Evolutionary conservation across 2,888 invertebrate species (phyloP), one percentile per base, ranked within the genome.

Genomic region (Troides aeacus): DNA sequence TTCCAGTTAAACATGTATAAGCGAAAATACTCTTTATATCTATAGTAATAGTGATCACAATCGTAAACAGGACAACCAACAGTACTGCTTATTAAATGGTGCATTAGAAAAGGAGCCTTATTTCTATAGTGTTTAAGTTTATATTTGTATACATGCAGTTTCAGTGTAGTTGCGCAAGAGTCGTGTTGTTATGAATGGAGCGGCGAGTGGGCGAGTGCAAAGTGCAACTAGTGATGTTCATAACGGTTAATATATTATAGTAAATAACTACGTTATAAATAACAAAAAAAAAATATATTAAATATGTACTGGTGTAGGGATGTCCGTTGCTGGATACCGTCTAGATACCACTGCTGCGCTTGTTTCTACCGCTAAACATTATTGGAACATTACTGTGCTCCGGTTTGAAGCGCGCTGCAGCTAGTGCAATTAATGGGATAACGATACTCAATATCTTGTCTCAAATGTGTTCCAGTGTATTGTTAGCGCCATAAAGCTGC

Each of bases 201-300:
- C 59, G 17, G 24, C 59, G 53, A 70, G 66, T 66, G 69, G 60
- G 69, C 60, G 23, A 63, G 68, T 63, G 60, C 70, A 66, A 70
- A 70, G 66, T 70, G 23, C 70, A 70, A 60, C 53, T 70, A 70
- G 70, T 70, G 70, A 70, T 66, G 70, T 66, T 2, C n/a, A 62
- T 39, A 5, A 59, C 23, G 17, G 10, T 24, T 21, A 59, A 24
- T 8, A 8, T 7, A 39, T 10, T 7, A 8, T 1, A 2, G 7
- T 10, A 39, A 39, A 39, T 39, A 39, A 39, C 10, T 10, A 30
- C 30, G 30, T 30, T 30, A 30, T 5, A 30, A 30, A 30, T 30
- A 30, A 30, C 30, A 30, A 30, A 30, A 30, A 30, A 30, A 30
- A 30, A 0, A 21, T 21, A 0, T 30, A 30, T 30, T 30, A 30